phyloP scores from a whole-genome alignment of 92 coral and sea anemone genomes.

The Paramuricea clavata region DNA sequence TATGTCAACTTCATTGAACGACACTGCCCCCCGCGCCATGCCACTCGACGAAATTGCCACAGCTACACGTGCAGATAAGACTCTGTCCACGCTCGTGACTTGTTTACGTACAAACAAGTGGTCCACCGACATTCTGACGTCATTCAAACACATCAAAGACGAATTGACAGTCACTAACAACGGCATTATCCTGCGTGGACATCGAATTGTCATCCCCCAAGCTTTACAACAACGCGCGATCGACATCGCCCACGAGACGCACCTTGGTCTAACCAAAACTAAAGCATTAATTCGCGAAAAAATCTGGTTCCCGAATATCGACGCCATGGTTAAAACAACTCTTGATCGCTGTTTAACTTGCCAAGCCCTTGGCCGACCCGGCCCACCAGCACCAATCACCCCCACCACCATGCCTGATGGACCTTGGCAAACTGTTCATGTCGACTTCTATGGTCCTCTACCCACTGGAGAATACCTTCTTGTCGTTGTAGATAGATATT shows the following conservation, averaged over 20 bases:
- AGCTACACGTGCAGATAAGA: background rate
- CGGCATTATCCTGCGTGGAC: background rate
- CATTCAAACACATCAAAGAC: constrained; percentile 4
- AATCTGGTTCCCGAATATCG: constrained; percentile 48
- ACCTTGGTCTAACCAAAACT: constrained; percentile 10
- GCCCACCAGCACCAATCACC: constrained; percentile 1
- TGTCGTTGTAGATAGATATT: constrained; percentile 38
- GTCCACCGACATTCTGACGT: background rate
- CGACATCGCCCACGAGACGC: background rate
- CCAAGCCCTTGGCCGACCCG: constrained; percentile 23
- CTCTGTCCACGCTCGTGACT: too few relatives aligned
- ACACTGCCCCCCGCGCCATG: background rate
- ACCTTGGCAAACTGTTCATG: constrained; percentile 16
- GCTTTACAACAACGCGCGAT: constrained; percentile 16
- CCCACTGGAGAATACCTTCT: constrained; percentile 36
- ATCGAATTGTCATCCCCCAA: background rate
- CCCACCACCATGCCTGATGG: constrained; percentile 24
- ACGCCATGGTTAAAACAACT: background rate
- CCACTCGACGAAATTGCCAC: background rate
- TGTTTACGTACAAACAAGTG: too few relatives aligned
- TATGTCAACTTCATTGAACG: background rate
- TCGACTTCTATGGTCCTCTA: constrained; percentile 38
- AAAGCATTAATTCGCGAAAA: constrained; percentile 31
- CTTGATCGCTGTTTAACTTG: constrained; percentile 28
- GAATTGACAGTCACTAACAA: background rate